Base-by-base conservation (phyloP, 2,113 vertebrate genomes). In the Lycaon pictus region DNA sequence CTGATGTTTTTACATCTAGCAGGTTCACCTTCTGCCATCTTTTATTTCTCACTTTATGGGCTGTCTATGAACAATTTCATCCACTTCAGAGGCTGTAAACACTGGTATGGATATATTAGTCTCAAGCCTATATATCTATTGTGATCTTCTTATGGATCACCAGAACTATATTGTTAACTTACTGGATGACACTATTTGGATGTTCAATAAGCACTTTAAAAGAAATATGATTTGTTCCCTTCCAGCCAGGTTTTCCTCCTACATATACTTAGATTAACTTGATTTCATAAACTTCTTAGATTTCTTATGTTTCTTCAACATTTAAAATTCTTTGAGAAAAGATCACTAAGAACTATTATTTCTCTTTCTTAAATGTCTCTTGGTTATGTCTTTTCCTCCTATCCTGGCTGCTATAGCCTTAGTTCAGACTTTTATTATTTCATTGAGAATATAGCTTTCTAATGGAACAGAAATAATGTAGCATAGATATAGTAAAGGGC, bases 251-350 rank as follows among this genome's bases (percentile, higher is more conserved):
- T 63, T 87, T 95, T 79, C 58, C 29, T 97, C 35, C 25, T 48
- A 60, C 23, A n/a, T 32, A 43, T 95, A 56, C 16, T 88, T 76
- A 85, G 32, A 51, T 97, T 81, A 94, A 90, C 15, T 29, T 19
- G 43, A 93, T 65, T 95, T 89, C 85, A 56, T 77, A 91, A 53
- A 85, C 48, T 58, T 71, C 71, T 93, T 85, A 35, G 7, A 53
- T 67, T 72, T 71, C 35, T 77, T 60, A 37, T 7, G 35, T 11
- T 35, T 95, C 19, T n/a, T 85, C 25, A 65, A 85, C 6, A 48
- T 92, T 89, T 90, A 82, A 92, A 96, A 71, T 37, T 55, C 37
- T 92, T 81, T 60, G 43, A 17, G 76, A 92, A 81, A 67, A 85
- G 67, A 60, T 85, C 37, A 51, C 9, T 48, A 11, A 67, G 16